These are phyloP conservation scores for Wiebesia pumilae DNA, from an alignment of 1,140 invertebrate genomes.

Conservation along the genomic window DNA sequence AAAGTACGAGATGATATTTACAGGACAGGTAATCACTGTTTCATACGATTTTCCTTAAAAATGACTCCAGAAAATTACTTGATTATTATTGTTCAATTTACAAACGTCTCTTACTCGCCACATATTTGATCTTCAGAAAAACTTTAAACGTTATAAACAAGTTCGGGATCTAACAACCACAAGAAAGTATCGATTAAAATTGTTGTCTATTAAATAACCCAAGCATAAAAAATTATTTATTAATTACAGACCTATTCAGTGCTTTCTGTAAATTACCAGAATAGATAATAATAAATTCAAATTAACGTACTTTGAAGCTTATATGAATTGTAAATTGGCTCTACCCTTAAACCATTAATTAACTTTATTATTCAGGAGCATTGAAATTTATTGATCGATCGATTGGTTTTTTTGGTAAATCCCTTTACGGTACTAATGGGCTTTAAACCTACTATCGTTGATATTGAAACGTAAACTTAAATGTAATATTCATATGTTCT, in stretches of 20 bases:
- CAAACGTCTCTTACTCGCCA: background rate
- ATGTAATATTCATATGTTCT: too few relatives aligned
- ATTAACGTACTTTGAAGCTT: background rate
- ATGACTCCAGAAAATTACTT: background rate
- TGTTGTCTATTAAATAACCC: background rate
- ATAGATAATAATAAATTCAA: background rate
- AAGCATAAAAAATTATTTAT: background rate
- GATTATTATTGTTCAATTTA: background rate
- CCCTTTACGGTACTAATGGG: background rate
- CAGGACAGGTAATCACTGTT: background rate
- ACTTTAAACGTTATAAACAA: background rate
- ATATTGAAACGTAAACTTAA: too few relatives aligned
- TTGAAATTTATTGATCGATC: background rate
- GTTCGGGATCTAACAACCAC: background rate
- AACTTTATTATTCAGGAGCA: background rate
- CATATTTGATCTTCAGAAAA: background rate
- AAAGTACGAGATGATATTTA: background rate
- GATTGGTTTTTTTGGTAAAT: background rate
- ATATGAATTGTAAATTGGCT: background rate
- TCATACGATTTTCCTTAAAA: background rate
- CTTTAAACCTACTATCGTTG: background rate
- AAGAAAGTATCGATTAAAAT: background rate
- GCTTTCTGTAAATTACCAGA: too few relatives aligned
- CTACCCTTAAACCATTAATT: background rate
- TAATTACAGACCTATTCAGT: background rate